Evolutionary conservation across 53 echinoderm and acorn worm species (phyloP).

Genomic region (Glandiceps talaboti): DNA sequence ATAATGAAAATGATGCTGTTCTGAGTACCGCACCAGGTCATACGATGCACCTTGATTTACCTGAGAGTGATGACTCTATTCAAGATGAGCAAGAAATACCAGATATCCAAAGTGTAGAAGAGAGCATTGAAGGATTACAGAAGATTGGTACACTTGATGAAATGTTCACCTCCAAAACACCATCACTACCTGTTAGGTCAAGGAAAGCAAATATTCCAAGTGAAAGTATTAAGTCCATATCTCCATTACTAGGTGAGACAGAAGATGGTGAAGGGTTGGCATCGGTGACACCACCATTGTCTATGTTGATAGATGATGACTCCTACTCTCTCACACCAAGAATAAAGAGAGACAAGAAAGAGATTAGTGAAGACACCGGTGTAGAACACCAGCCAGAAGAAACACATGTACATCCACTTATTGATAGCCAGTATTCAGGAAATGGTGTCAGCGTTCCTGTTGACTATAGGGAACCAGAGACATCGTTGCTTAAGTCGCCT

Average conservation of each 20-base stretch:
- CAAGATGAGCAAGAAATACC: constrained; percentile 5
- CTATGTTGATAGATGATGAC: neutral
- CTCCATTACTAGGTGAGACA: neutral
- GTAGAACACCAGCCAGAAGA: neutral
- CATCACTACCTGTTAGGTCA: constrained; percentile 37
- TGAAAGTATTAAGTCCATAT: neutral
- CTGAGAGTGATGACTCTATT: neutral
- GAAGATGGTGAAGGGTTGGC: neutral
- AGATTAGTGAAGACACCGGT: constrained; percentile 3
- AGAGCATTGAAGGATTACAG: constrained; percentile 17
- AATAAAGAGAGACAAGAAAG: constrained; percentile 8
- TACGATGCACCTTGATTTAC: neutral
- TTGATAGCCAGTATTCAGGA: constrained; percentile 56
- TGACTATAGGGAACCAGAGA: constrained; percentile 11
- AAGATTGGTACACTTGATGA: constrained; percentile 51
- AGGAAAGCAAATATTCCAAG: constrained; percentile 20
- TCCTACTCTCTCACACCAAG: neutral
- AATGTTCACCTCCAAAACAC: constrained; percentile 55
- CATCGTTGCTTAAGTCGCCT: neutral
- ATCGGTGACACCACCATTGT: neutral
- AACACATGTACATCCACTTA: constrained; percentile 4
- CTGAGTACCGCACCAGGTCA: neutral
- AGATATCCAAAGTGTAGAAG: neutral
- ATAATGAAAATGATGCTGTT: neutral
- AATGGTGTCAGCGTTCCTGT: constrained; percentile 67